Conservation (phyloP, 2,113 vertebrate species). For the Malurus alboscapulatus region DNA sequence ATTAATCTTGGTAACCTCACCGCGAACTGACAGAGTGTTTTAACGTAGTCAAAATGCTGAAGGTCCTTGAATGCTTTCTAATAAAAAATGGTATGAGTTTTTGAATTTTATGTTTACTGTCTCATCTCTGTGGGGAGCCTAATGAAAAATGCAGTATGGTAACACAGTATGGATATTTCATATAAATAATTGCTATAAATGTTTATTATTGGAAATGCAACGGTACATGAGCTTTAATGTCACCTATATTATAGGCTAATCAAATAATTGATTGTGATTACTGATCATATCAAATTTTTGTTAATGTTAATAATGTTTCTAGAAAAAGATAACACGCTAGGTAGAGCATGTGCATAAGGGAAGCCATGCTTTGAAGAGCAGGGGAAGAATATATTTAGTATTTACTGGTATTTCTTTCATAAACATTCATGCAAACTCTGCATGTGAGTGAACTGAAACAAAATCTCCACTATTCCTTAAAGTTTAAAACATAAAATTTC, state of each 20-base stretch:
- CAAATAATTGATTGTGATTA: not conserved
- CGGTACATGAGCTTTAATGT: not conserved
- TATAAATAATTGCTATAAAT: slow-evolving; percentile 1
- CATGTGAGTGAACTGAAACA: not conserved
- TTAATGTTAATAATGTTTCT: not conserved
- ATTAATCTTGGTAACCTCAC: slow-evolving; percentile 27
- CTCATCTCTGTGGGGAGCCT: not conserved
- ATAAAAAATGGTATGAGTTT: not conserved
- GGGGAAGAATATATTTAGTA: not conserved
- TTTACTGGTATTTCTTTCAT: not conserved
- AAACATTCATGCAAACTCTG: not conserved
- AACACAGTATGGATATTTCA: not conserved
- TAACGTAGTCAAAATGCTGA: not conserved
- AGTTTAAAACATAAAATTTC: slow-evolving; percentile 1
- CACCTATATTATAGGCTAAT: not conserved
- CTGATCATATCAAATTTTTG: not conserved
- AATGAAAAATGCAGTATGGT: not conserved
- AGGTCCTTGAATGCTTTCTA: slow-evolving; percentile 6
- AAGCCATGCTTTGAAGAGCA: not conserved
- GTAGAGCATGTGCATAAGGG: not conserved
- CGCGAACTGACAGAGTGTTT: slow-evolving; percentile 11
- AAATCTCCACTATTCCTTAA: not conserved
- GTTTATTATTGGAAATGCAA: not conserved
- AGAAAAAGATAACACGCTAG: not conserved
- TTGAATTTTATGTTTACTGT: not conserved